A percentile compares a stretch with the other conserved stretches of the same genome.
Evolutionary conservation across 2,797 vertebrate genomes (phyloP).

Genomic region (Capromys pilorides): DNA sequence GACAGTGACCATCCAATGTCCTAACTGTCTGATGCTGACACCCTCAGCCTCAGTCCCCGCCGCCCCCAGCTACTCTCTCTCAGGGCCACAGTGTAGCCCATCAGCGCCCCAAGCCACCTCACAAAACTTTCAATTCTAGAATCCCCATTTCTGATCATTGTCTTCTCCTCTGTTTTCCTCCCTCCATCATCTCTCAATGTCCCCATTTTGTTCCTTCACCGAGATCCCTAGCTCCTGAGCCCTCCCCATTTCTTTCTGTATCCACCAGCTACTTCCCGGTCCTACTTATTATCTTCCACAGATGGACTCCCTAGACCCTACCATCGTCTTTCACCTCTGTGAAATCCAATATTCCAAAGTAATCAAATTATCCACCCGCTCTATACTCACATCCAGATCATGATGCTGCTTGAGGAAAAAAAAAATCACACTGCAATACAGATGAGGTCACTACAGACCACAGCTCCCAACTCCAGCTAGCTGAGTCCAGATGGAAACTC

Average conservation of each 20-base stretch:
- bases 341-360: constrained; percentile 27
- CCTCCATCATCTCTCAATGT: background rate
- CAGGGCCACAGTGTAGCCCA: background rate
- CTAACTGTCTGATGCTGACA: background rate
- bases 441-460: background rate
- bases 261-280: background rate
- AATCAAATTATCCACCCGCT: background rate
- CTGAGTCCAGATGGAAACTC: background rate
- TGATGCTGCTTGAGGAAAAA: background rate
- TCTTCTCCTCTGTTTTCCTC: background rate
- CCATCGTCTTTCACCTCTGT: background rate
- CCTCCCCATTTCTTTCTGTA: background rate
- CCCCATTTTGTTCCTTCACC: background rate
- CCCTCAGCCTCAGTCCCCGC: background rate
- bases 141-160: background rate
- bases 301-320: background rate
- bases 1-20: background rate
- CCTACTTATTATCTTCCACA: background rate
- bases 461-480: fast-evolving
- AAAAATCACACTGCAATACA: too few relatives aligned
- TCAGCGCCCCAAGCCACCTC: background rate
- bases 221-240: background rate
- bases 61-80: background rate
- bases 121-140: background rate
- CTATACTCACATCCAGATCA: background rate